These are phyloP conservation scores for Caenorhabditis tropicalis DNA, from an alignment of 1,140 invertebrate species.

Conservation along the genomic window DNA sequence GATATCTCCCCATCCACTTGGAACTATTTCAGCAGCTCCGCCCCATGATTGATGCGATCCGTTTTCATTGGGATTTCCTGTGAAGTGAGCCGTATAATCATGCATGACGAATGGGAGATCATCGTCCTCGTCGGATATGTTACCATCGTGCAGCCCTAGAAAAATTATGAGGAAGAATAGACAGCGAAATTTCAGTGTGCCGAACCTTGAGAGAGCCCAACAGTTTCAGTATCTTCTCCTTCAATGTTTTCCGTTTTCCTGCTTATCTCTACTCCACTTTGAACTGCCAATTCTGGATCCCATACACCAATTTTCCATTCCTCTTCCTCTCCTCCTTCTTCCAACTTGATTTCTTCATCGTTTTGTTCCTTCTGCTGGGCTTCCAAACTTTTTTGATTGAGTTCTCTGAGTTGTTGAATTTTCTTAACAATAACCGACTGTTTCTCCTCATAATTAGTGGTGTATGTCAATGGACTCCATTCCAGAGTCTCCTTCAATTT, in stretches of 20 bases:
- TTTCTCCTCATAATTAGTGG: constrained; percentile 52
- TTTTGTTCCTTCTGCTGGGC: constrained; percentile 61
- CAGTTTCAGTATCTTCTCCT: not conserved
- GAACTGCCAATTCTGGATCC: constrained; percentile 61
- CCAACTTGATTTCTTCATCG: no score
- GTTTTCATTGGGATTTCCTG: not conserved
- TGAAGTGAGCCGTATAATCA: constrained; percentile 38
- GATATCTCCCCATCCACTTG: constrained; percentile 30
- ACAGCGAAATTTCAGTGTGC: no score
- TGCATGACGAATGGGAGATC: constrained; percentile 46
- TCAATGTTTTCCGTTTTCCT: not conserved
- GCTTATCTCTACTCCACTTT: not conserved
- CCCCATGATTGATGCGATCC: not conserved
- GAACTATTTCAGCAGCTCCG: not conserved
- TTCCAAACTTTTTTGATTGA: constrained; percentile 63
- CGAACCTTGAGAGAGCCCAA: not conserved
- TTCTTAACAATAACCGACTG: constrained; percentile 49
- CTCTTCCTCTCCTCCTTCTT: constrained; percentile 60
- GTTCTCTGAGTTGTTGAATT: constrained; percentile 52
- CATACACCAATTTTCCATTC: constrained; percentile 68
- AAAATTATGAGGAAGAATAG: not conserved
- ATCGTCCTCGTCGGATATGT: constrained; percentile 62
- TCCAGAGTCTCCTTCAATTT: constrained; percentile 28
- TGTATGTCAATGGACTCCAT: constrained; percentile 86
- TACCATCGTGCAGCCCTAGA: not conserved